Evolutionary conservation across 2,888 invertebrate species (phyloP).

Genomic region (Punctoribates punctum): DNA sequence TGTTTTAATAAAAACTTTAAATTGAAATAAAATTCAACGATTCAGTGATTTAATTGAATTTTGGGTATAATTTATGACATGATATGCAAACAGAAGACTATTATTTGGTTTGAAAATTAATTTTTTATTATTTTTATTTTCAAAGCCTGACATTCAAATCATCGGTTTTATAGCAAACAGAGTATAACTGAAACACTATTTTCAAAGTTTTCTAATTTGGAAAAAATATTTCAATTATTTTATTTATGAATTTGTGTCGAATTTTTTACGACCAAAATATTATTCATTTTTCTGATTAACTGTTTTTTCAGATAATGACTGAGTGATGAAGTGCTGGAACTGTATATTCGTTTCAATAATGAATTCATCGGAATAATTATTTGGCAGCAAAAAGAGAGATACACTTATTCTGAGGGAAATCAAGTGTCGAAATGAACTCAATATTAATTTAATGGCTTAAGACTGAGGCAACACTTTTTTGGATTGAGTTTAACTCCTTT

Average conservation of each 20-base stretch:
- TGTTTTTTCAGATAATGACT: neutral
- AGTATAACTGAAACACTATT: neutral
- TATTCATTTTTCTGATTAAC: constrained; percentile 1
- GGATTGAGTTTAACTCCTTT: neutral
- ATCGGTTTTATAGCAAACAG: constrained; percentile 7
- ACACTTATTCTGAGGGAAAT: too few species aligned
- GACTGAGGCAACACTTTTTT: neutral
- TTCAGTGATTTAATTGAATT: constrained; percentile 1
- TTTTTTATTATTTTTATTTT: neutral
- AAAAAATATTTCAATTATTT: constrained; percentile 2
- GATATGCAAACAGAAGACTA: neutral
- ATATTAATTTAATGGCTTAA: neutral
- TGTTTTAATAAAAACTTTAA: neutral
- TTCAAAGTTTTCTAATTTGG: neutral
- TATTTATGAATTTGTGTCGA: constrained; percentile 5
- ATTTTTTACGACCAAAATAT: neutral
- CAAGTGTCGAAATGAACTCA: neutral
- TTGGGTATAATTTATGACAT: neutral
- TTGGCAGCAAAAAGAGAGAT: too few species aligned
- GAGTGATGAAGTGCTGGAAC: neutral
- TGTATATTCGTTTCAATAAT: neutral
- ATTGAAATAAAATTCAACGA: neutral
- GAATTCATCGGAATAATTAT: too few species aligned
- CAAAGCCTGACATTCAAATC: neutral
- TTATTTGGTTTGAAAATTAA: neutral